Percentiles rank a stretch among this genome's conserved stretches.
These are phyloP conservation scores for Rhea pennata DNA, from an alignment of 2,113 vertebrate genomes.

Conservation along the genomic window DNA sequence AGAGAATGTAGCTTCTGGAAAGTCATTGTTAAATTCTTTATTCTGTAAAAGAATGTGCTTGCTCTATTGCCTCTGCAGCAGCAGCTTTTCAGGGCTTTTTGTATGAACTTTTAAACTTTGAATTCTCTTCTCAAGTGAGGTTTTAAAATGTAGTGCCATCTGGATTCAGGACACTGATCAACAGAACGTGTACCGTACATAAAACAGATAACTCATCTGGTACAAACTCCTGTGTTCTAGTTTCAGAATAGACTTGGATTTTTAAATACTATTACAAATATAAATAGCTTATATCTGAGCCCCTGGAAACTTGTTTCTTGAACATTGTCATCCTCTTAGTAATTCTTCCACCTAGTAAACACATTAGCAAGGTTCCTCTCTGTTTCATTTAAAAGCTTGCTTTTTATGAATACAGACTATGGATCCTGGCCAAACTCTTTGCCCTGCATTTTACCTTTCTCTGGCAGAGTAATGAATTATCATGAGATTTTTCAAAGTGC, in stretches of 20 bases:
- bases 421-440: slow-evolving; percentile 30
- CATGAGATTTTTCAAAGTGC: slow-evolving; percentile 42
- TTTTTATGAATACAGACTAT: not conserved
- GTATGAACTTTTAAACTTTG: not conserved
- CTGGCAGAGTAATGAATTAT: slow-evolving; percentile 45
- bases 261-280: not conserved
- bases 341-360: not conserved
- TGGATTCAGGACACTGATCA: not conserved
- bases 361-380: not conserved
- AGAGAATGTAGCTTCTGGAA: not conserved
- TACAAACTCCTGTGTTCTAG: not conserved
- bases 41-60: not conserved
- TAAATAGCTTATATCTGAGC: not conserved
- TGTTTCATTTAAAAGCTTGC: slow-evolving; percentile 4
- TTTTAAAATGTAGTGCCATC: slow-evolving; percentile 2
- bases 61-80: not conserved
- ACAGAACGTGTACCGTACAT: not conserved
- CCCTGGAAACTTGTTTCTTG: not conserved
- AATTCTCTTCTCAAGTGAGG: not conserved
- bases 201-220: not conserved
- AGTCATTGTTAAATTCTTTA: not conserved
- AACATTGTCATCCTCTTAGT: not conserved
- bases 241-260: not conserved
- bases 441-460: slow-evolving; percentile 49
- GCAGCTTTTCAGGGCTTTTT: not conserved